phyloP scores from a whole-genome alignment of 2,113 vertebrate genomes.

The Falco punctatus region DNA sequence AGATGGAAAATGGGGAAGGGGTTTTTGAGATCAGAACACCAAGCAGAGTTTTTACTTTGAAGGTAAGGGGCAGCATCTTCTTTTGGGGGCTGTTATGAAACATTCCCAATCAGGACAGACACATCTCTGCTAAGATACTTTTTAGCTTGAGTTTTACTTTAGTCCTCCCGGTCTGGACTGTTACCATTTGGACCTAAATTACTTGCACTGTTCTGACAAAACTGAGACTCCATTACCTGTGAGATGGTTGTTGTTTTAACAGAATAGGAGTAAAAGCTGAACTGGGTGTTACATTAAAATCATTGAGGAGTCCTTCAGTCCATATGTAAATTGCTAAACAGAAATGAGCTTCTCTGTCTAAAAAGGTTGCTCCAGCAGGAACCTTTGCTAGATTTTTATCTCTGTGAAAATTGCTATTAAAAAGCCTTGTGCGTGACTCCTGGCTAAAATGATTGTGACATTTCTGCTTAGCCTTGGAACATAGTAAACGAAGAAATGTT shows the following conservation, averaged over 20 bases:
- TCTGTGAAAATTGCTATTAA: background rate
- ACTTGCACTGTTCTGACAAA: background rate
- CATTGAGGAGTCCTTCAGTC: background rate
- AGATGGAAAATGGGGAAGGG: conserved; percentile 81
- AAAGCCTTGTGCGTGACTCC: background rate
- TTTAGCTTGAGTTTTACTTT: background rate
- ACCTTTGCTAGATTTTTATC: background rate
- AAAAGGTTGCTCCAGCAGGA: background rate
- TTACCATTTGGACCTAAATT: background rate
- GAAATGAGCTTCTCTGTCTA: background rate
- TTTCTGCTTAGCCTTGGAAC: background rate
- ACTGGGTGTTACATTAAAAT: background rate
- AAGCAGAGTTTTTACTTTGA: conserved; percentile 84
- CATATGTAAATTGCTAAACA: background rate
- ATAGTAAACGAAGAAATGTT: background rate
- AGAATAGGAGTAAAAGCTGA: background rate
- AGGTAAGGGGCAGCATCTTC: conserved; percentile 76
- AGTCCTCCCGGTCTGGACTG: background rate
- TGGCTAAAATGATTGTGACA: background rate
- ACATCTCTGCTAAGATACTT: background rate
- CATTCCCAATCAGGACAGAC: background rate
- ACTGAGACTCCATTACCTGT: background rate
- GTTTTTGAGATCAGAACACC: conserved; percentile 91
- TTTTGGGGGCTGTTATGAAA: background rate
- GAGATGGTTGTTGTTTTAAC: background rate